phyloP scores from a whole-genome alignment of 37 sponge, comb jelly and placozoan genomes.

The Cladorhizidae sp. region DNA sequence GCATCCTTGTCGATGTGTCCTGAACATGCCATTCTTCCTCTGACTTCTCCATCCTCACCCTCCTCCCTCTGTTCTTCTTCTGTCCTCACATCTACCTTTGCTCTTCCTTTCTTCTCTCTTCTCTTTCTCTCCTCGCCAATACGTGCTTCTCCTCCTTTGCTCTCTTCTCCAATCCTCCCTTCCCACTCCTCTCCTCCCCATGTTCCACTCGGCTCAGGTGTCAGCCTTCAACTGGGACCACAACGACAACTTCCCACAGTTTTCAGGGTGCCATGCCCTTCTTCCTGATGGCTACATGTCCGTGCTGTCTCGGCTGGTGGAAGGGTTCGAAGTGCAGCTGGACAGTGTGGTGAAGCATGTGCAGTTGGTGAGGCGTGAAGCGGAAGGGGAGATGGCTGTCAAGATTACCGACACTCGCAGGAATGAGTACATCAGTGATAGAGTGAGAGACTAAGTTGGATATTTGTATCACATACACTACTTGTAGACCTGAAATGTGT shows the following conservation, averaged over 20 bases:
- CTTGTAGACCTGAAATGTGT: neutral
- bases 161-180: neutral
- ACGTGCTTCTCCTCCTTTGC: too few relatives aligned
- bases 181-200: neutral
- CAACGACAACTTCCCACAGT: constrained; percentile 86
- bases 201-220: constrained; percentile 35
- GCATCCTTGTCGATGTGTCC: neutral
- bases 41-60: too few relatives aligned
- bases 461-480: too few relatives aligned
- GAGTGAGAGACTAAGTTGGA: constrained; percentile 8
- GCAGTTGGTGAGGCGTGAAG: constrained; percentile 11
- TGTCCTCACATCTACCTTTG: too few relatives aligned
- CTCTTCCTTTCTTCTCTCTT: too few relatives aligned
- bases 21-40: too few relatives aligned
- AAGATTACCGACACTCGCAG: constrained; percentile 14
- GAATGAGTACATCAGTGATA: constrained; percentile 3
- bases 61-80: too few relatives aligned
- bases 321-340: constrained; percentile 49
- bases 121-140: too few relatives aligned
- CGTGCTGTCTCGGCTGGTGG: constrained; percentile 49
- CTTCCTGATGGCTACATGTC: constrained; percentile 63
- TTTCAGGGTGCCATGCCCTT: constrained; percentile 81
- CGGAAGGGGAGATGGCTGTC: constrained; percentile 15
- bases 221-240: constrained; percentile 92
- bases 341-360: constrained; percentile 49